These are phyloP conservation scores for Venturia canescens DNA, from an alignment of 1,140 invertebrate genomes.

Conservation along the genomic window DNA sequence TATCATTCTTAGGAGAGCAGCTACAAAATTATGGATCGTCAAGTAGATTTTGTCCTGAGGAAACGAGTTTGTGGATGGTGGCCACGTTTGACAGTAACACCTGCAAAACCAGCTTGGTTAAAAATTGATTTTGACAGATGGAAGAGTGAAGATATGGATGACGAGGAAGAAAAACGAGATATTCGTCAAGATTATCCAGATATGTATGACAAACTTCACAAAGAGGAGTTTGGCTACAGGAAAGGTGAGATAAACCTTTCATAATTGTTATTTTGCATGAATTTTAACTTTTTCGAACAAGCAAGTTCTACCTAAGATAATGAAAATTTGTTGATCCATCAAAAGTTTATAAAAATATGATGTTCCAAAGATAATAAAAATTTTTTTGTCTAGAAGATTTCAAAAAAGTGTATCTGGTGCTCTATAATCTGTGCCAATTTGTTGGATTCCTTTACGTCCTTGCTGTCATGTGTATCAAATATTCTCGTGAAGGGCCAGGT, in stretches of 20 bases:
- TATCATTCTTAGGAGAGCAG: conserved; percentile 73
- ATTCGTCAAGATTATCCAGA: conserved; percentile 86
- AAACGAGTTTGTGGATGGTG: conserved; percentile 87
- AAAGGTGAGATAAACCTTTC: conserved; percentile 78
- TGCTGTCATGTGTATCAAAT: conserved; percentile 85
- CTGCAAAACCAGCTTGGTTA: conserved; percentile 91
- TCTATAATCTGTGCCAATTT: conserved; percentile 95
- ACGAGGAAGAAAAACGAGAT: conserved; percentile 82
- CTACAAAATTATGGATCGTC: conserved; percentile 83
- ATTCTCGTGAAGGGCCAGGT: conserved; percentile 85
- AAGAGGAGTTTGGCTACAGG: conserved; percentile 88
- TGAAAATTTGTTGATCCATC: not conserved
- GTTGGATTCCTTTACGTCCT: conserved; percentile 90
- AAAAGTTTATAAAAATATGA: too few species aligned
- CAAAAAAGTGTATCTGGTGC: conserved; percentile 90
- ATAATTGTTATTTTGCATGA: not conserved
- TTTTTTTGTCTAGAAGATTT: conserved; percentile 81
- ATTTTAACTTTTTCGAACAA: not conserved
- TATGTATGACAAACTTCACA: conserved; percentile 85
- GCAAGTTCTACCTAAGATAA: conserved; percentile 18
- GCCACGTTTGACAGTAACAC: conserved; percentile 87
- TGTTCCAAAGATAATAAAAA: not conserved
- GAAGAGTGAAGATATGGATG: conserved; percentile 80
- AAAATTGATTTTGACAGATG: conserved; percentile 80
- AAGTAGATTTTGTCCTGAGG: conserved; percentile 86